phyloP scores from a whole-genome alignment of 1,140 invertebrate species.

The Propsilocerus akamusi region DNA sequence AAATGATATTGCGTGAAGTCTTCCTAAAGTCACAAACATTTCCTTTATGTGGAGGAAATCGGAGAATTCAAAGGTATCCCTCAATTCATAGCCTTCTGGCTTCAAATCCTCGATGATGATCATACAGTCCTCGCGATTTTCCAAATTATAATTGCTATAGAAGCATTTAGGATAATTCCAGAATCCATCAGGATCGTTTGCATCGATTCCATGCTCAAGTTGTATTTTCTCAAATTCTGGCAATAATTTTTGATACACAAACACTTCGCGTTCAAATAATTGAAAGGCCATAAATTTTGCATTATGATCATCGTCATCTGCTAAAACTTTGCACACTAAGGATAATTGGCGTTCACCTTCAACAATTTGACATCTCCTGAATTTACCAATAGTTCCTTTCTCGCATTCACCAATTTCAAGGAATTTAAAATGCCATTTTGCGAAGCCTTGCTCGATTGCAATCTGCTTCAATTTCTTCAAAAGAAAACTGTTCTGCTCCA shows the following conservation, averaged over 20 bases:
- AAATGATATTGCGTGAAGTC: constrained; percentile 23
- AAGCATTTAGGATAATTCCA: constrained; percentile 12
- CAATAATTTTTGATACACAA: constrained; percentile 12
- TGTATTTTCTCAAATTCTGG: constrained; percentile 13
- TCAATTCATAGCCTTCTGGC: constrained; percentile 15
- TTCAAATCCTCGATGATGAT: constrained; percentile 25
- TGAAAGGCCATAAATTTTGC: too few relatives aligned
- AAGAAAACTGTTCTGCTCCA: too few relatives aligned
- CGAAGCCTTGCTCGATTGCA: too few relatives aligned
- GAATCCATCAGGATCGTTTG: constrained; percentile 10
- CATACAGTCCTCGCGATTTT: constrained; percentile 16
- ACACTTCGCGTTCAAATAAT: constrained; percentile 11
- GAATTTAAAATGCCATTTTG: too few relatives aligned
- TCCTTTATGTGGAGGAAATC: constrained; percentile 19
- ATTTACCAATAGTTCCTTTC: too few relatives aligned
- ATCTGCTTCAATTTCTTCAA: too few relatives aligned
- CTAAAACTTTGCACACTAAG: too few relatives aligned
- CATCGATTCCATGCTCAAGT: constrained; percentile 8
- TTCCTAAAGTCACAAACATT: constrained; percentile 18
- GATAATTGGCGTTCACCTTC: too few relatives aligned
- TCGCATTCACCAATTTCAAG: too few relatives aligned
- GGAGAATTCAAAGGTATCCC: constrained; percentile 16
- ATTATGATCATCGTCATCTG: too few relatives aligned
- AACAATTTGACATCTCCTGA: too few relatives aligned
- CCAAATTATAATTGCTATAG: constrained; percentile 12